Evolutionary conservation across 1,140 invertebrate genomes (phyloP), one percentile per base, ranked within the genome.

Genomic region (Brachionus asplanchnoidis): DNA sequence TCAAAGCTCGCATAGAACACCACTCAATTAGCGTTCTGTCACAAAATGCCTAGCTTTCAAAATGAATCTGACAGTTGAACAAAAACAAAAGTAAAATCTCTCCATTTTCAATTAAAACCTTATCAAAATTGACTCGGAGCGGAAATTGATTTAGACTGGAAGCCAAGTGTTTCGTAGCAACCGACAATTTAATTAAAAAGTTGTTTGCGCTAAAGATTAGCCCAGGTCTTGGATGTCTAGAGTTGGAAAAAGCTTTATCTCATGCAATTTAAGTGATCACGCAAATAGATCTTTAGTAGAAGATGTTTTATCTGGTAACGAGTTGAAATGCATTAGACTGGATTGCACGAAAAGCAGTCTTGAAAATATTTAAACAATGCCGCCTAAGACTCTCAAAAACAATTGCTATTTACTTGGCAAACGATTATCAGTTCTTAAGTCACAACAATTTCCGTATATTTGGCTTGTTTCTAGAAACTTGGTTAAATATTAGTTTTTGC

Each of bases 401-500:
- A 68, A 68, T 68, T 68, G 66, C 53, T 53, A 53, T 53, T 53
- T 53, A 53, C 46, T 60, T 60, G 53, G 53, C 53, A 60, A 60
- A 26, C 17, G 53, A 60, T 60, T 60, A 60, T 60, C 53, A 60
- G 17, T 20, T 60, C 53, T 68, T 12, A 8, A 68, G 66, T 32
- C 26, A 68, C 26, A 68, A 68, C 26, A 32, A 40, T 68, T 68
- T 68, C 32, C 66, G 9, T 11, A 7, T 68, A 40, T 68, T 68
- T 68, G 66, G 66, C 12, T 32, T 68, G 26, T 68, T 32, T 68
- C 32, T 68, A 32, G 12, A 32, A 68, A 68, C 26, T 68, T 68
- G 66, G 66, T 68, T 68, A 68, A 68, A 68, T 68, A 68, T 68
- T 68, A 36, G 66, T 68, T 68, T 68, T 28, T 36, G 1, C 7